phyloP scores from a whole-genome alignment of 2,888 invertebrate genomes.

The Apoda limacodes region DNA sequence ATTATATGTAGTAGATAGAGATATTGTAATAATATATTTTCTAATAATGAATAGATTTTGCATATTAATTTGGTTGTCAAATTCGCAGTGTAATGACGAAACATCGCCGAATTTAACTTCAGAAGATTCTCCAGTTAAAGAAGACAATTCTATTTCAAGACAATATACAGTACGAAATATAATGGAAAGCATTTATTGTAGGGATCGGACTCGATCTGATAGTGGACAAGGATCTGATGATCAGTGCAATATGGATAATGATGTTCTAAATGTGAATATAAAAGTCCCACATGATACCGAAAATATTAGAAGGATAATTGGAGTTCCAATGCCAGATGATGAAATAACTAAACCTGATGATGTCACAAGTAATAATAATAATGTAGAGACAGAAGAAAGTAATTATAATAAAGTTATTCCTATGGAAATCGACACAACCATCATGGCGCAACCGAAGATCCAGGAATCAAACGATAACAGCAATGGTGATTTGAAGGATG shows the following conservation, averaged over 20 bases:
- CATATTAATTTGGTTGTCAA: no score
- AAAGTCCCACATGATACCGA: slow-evolving; percentile 47
- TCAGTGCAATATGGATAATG: slow-evolving; percentile 51
- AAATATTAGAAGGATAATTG: slow-evolving; percentile 54
- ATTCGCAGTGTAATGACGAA: slow-evolving; percentile 51
- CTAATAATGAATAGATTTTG: no score
- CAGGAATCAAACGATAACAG: slow-evolving; percentile 38
- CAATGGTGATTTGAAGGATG: slow-evolving; percentile 33
- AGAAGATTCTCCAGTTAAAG: slow-evolving; percentile 59
- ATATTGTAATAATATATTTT: no score
- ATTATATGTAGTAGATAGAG: no score
- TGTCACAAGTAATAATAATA: slow-evolving; percentile 45
- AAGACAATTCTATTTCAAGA: slow-evolving; percentile 36
- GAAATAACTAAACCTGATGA: slow-evolving; percentile 42
- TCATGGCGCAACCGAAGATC: slow-evolving; percentile 45
- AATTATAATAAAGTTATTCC: slow-evolving; percentile 53
- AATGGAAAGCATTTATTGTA: slow-evolving; percentile 52
- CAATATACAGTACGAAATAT: slow-evolving; percentile 46
- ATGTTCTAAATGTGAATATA: slow-evolving; percentile 48
- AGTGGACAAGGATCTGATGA: slow-evolving; percentile 59
- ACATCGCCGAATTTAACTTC: slow-evolving; percentile 54
- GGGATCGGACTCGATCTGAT: slow-evolving; percentile 55
- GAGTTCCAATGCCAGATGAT: slow-evolving; percentile 52
- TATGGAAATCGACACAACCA: slow-evolving; percentile 58
- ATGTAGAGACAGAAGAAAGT: slow-evolving; percentile 43